Evolutionary conservation across 2,797 vertebrate species (phyloP).

Genomic region (Mus caroli): DNA sequence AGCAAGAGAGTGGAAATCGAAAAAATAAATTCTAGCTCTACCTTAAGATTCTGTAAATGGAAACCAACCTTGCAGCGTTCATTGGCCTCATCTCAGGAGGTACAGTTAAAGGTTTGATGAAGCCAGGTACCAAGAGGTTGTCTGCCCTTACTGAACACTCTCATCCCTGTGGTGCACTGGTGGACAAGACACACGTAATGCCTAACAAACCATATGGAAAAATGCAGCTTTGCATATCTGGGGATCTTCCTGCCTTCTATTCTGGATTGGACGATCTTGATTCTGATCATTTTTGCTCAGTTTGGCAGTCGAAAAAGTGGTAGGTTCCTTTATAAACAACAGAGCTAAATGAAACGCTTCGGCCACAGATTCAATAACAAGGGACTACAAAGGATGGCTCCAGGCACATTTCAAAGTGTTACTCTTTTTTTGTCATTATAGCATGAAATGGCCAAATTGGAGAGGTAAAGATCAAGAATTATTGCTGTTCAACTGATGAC

Average conservation of each 20-base stretch:
- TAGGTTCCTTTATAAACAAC: constrained; percentile 1
- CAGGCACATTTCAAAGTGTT: not conserved
- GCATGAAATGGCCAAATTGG: not conserved
- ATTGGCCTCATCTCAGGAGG: constrained; percentile 13
- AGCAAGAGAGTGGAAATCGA: not conserved
- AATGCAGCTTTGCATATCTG: not conserved
- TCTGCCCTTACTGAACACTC: not conserved
- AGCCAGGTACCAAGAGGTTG: constrained; percentile 21
- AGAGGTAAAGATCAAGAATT: not conserved
- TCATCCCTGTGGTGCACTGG: not conserved
- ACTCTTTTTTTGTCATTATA: not conserved
- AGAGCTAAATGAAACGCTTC: constrained; percentile 29
- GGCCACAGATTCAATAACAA: not conserved
- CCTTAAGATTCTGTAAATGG: not conserved
- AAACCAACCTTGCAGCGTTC: constrained; percentile 10
- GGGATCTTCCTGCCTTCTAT: constrained; percentile 40
- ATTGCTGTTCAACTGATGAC: not conserved
- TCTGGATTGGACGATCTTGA: not conserved
- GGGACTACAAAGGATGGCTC: not conserved
- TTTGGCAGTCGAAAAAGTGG: not conserved
- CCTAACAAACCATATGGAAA: not conserved
- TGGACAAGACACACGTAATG: constrained; percentile 18
- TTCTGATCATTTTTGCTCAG: not conserved
- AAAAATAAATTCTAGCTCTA: constrained; percentile 42
- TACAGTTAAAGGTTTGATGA: not conserved